A percentile compares a stretch with the other conserved stretches of the same genome.
These are phyloP conservation scores for Pseudopleuronectes americanus DNA, from an alignment of 2,797 vertebrate species.

Conservation along the genomic window DNA sequence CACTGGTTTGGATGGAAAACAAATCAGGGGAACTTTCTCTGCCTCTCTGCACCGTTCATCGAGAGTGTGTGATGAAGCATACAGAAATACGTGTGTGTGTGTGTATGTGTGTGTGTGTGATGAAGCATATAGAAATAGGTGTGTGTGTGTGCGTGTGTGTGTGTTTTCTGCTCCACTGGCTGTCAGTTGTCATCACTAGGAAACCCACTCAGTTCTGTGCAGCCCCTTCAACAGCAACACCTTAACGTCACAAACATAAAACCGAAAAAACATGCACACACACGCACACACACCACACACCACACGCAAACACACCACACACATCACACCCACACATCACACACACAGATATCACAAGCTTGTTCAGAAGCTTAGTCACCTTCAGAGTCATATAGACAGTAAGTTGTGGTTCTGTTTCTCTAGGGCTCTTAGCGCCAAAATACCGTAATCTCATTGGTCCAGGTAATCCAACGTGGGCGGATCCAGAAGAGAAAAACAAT, in stretches of 20 bases:
- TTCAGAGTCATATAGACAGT: too few relatives aligned
- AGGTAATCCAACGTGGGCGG: not conserved
- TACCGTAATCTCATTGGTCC: not conserved
- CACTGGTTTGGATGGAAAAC: constrained; percentile 37
- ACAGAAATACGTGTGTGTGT: constrained; percentile 13
- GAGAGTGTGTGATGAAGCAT: not conserved
- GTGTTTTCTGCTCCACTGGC: constrained; percentile 12
- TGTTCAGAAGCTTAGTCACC: too few relatives aligned
- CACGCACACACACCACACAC: too few relatives aligned
- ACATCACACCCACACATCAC: not conserved
- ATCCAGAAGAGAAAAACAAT: too few relatives aligned
- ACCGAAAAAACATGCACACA: not conserved
- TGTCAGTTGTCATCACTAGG: constrained; percentile 11
- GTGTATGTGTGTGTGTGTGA: not conserved
- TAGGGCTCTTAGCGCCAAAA: not conserved
- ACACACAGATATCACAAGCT: too few relatives aligned
- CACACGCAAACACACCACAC: not conserved
- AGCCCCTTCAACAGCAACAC: not conserved
- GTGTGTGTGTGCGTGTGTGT: not conserved
- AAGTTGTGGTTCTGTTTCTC: too few relatives aligned
- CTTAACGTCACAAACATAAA: not conserved
- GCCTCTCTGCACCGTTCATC: not conserved
- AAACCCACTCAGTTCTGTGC: too few relatives aligned
- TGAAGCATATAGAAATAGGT: not conserved
- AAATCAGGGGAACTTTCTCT: constrained; percentile 53